Evolutionary conservation across 1,140 invertebrate species (phyloP).

Genomic region (Papilio polytes): DNA sequence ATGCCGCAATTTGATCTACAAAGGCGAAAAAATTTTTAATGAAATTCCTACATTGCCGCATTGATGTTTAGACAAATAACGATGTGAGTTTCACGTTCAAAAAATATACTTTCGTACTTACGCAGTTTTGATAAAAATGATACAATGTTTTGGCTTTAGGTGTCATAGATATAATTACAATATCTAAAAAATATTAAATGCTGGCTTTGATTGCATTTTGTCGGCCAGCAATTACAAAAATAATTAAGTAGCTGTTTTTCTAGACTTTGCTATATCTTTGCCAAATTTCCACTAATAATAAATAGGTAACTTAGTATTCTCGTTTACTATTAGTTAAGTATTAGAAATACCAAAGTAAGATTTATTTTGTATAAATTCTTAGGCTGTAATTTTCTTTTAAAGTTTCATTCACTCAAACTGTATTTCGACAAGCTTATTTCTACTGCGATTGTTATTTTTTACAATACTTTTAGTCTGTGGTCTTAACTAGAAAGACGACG

Average conservation of each 20-base stretch:
- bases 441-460: neutral
- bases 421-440: neutral
- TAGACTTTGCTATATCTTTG: too few species aligned
- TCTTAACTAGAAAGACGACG: neutral
- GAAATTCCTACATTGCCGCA: constrained; percentile 30
- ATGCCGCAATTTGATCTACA: constrained; percentile 30
- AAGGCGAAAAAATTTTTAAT: constrained; percentile 30
- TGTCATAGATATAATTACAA: too few species aligned
- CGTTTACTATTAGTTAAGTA: too few species aligned
- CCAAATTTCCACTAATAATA: too few species aligned
- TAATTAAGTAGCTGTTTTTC: too few species aligned
- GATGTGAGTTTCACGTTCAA: neutral
- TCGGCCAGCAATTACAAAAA: too few species aligned
- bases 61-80: constrained; percentile 30
- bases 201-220: too few species aligned
- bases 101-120: neutral
- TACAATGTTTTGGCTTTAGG: too few species aligned
- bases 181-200: too few species aligned
- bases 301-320: too few species aligned
- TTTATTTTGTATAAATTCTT: too few species aligned
- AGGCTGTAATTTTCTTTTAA: neutral
- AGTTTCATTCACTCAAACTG: neutral
- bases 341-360: too few species aligned
- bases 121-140: neutral
- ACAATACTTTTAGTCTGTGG: neutral